Evolutionary conservation across 1,140 invertebrate genomes (phyloP), one percentile per base, ranked within the genome.

Genomic region (Dufourea novaeangliae): DNA sequence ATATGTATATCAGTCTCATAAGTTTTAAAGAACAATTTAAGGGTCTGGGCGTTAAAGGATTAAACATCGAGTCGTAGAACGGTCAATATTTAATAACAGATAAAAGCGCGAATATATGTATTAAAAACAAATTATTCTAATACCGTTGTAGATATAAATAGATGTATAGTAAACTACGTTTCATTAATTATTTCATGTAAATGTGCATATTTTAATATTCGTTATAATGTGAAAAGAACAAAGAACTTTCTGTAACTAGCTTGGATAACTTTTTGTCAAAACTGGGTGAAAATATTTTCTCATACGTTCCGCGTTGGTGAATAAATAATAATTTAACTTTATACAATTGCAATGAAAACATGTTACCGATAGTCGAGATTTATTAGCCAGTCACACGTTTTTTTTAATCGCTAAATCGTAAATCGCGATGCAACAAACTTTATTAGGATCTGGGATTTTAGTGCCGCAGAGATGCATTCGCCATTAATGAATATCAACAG

Each of bases 401-500:
- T 46, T 50, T 7, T 0, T n/a, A 17, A 22, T 22, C 5, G 41
- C 20, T 32, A 20, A 29, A 39, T 22, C 34, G 64, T 66, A 66
- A 74, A 74, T 74, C 34, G 20, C 5, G 25, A 32, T 54, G 39
- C 29, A 64, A 50, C 39, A 54, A 52, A 37, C 25, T 66, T 66
- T 54, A 66, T 66, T 74, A 54, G 17, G 37, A 64, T 66, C 34
- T 27, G 17, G 32, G 61, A 64, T 64, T 54, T 66, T 32, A 8
- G 29, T 12, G 6, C 11, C 3, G 20, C 6, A 17, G 56, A 50
- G 39, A 22, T 7, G 29, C 59, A 25, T 39, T 39, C 34, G 46
- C 71, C 61, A 64, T 74, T 74, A 74, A 74, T 56, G 61, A 74
- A 54, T 66, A 66, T 74, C 61, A 66, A 66, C 71, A 54, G 46